Percentiles rank a stretch among this genome's conserved stretches.
phyloP scores from a whole-genome alignment of 2,888 invertebrate species.

The Cheilosia vulpina region DNA sequence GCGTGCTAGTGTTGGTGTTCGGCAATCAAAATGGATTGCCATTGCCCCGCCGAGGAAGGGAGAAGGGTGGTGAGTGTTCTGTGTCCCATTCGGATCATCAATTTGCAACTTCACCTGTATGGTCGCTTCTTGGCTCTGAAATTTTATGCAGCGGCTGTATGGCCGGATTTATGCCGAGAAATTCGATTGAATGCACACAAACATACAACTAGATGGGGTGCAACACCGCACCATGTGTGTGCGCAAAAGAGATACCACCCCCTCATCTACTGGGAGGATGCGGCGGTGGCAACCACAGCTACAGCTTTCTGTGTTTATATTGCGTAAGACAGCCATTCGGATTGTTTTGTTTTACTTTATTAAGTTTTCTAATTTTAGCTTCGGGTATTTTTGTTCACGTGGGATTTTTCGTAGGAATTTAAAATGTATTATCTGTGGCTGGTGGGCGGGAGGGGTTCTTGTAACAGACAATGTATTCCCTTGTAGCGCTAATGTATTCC shows the following conservation, averaged over 20 bases:
- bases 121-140: conserved; percentile 1
- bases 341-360: conserved; percentile 3
- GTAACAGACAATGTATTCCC: background rate
- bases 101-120: conserved; percentile 36
- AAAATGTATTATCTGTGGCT: background rate
- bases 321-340: conserved; percentile 24
- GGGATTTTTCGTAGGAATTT: conserved; percentile 1
- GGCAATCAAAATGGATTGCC: background rate
- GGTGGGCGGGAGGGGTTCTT: background rate
- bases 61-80: conserved; percentile 23
- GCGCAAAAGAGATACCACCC: background rate
- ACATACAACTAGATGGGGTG: background rate
- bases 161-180: background rate
- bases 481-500: background rate
- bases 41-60: conserved; percentile 18
- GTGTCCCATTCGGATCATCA: conserved; percentile 29
- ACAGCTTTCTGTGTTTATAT: conserved; percentile 31
- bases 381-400: conserved; percentile 4
- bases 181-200: background rate
- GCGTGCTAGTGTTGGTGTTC: background rate
- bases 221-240: conserved; percentile 1
- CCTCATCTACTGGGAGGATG: background rate
- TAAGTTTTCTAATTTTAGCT: conserved; percentile 32
- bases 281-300: background rate
- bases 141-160: conserved; percentile 19